phyloP scores from a whole-genome alignment of 1,140 invertebrate species.

The Calephelis virginiensis region DNA sequence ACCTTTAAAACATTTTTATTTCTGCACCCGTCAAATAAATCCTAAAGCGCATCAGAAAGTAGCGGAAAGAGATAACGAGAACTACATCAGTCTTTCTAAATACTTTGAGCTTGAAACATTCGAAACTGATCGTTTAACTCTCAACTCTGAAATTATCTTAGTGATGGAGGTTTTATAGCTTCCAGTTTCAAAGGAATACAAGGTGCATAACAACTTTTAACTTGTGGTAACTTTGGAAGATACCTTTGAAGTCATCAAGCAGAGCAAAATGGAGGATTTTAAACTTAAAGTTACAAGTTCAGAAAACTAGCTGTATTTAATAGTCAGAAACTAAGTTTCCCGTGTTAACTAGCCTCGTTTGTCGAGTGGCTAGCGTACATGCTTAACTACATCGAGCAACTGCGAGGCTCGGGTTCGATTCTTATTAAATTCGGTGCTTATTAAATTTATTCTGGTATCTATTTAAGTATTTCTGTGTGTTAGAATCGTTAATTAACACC shows the following conservation, averaged over 20 bases:
- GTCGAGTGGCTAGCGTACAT: too few relatives aligned
- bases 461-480: too few relatives aligned
- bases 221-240: not conserved
- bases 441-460: too few relatives aligned
- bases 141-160: slow-evolving; percentile 6
- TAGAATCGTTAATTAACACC: too few relatives aligned
- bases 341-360: too few relatives aligned
- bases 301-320: too few relatives aligned
- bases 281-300: too few relatives aligned
- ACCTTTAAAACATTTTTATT: not conserved
- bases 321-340: too few relatives aligned
- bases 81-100: slow-evolving; percentile 34
- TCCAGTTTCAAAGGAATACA: slow-evolving; percentile 10
- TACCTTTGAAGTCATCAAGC: not conserved
- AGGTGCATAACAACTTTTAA: slow-evolving; percentile 9
- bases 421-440: too few relatives aligned
- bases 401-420: too few relatives aligned
- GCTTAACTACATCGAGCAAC: too few relatives aligned
- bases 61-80: slow-evolving; percentile 35
- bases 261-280: too few relatives aligned
- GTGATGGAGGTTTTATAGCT: slow-evolving; percentile 9
- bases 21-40: not conserved
- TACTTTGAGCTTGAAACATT: slow-evolving; percentile 38
- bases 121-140: slow-evolving; percentile 28
- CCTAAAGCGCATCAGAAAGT: slow-evolving; percentile 25